phyloP scores from a whole-genome alignment of 2,888 invertebrate species.

The Melikaiella ostensackeni region DNA sequence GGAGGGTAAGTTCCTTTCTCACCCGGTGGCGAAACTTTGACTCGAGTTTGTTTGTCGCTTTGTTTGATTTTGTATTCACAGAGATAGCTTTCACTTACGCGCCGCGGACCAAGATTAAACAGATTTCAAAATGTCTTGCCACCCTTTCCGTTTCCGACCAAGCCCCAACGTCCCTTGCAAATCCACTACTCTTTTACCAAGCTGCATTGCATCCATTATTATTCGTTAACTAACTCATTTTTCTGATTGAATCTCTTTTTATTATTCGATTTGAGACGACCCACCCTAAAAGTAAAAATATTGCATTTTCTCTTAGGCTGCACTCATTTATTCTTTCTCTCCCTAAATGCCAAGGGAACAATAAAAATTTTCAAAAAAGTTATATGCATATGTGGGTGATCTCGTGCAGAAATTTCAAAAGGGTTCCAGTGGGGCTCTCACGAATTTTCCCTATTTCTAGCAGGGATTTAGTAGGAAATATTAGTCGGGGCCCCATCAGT shows the following conservation, averaged over 20 bases:
- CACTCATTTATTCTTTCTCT: too few relatives aligned
- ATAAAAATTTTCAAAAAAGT: too few relatives aligned
- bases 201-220: constrained; percentile 7
- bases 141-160: constrained; percentile 43
- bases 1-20: constrained; percentile 56
- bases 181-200: neutral
- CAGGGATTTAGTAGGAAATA: too few relatives aligned
- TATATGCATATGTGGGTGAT: too few relatives aligned
- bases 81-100: constrained; percentile 77
- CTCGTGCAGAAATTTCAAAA: too few relatives aligned
- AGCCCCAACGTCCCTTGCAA: constrained; percentile 20
- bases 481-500: too few relatives aligned
- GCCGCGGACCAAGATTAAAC: constrained; percentile 75
- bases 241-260: neutral
- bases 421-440: too few relatives aligned
- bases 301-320: too few relatives aligned
- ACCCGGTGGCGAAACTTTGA: constrained; percentile 67
- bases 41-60: constrained; percentile 75
- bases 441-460: too few relatives aligned
- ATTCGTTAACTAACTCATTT: neutral
- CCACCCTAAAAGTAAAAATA: too few relatives aligned
- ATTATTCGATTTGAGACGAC: neutral
- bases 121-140: constrained; percentile 74
- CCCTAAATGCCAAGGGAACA: too few relatives aligned
- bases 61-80: constrained; percentile 76